Conservation (phyloP, 2,797 vertebrate species). For the Astyanax mexicanus region DNA sequence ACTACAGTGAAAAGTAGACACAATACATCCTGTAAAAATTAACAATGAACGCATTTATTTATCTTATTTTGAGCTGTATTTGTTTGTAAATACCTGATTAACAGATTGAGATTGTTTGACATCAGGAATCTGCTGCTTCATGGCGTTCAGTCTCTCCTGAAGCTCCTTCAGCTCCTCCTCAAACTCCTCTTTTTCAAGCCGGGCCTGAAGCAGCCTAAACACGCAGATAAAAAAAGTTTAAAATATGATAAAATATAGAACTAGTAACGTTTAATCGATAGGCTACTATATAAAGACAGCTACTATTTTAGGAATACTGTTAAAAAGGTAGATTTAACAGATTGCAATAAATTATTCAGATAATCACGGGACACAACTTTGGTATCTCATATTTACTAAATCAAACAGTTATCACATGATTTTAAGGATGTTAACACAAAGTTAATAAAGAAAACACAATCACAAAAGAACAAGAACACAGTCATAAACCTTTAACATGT, state of each 20-base stretch:
- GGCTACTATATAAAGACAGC: neutral
- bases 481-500: no score
- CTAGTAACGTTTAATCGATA: neutral
- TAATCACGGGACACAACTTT: no score
- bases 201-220: slow-evolving; percentile 86
- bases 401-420: neutral
- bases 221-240: slow-evolving; percentile 12
- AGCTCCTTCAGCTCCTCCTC: slow-evolving; percentile 91
- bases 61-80: neutral
- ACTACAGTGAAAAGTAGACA: no score
- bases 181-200: slow-evolving; percentile 91
- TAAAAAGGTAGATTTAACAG: no score
- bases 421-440: neutral
- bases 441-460: neutral
- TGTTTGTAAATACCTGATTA: slow-evolving; percentile 78
- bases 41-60: no score
- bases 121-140: slow-evolving; percentile 81
- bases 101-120: slow-evolving; percentile 73
- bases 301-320: neutral
- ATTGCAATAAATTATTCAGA: no score
- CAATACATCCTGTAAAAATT: no score
- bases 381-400: neutral
- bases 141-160: slow-evolving; percentile 71
- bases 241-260: neutral
- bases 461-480: neutral